Base-by-base conservation (phyloP, 2,797 vertebrate genomes). In the Aselliscus stoliczkanus region DNA sequence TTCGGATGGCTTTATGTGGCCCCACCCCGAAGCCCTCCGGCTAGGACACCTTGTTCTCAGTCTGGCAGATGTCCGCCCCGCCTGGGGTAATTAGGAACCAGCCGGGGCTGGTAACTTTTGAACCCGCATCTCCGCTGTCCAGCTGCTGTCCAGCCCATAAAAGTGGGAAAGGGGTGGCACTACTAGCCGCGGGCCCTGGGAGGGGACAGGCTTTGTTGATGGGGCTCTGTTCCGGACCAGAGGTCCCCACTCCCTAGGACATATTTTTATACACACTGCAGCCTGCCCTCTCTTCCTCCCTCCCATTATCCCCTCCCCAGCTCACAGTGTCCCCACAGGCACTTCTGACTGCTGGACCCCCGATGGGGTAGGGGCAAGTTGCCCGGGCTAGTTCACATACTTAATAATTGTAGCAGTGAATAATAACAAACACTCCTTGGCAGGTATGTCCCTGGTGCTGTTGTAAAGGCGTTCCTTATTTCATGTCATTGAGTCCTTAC, bases 121-220 rank as follows among this genome's bases (percentile, higher is more conserved):
- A 89, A 88, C 92, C 80, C 1, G 13, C 3, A 27, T 23, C 77
- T 96, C 77, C 88, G 76, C 96, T 84, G 90, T 91, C 96, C 97
- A 97, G 97, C 97, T 98, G 97, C 97, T 5, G 64, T 79, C 58
- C 88, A 92, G 92, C 72, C 91, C 65, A 83, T 97, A 96, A 97
- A 97, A 84, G 17, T 50, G 80, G 91, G 73, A 0, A 20, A 88
- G 31, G 52, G 69, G 39, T 27, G 56, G 64, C 7, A 29, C 2
- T 11, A 5, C 14, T 69, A 60, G 73, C 34, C 81, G 64, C 4
- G 0, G 86, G 88, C n/a, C 50, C 65, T 17, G 7, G 54, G 58
- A 84, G 31, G 20, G 27, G 37, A 75, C 44, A 58, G 80, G 65
- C 80, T 75, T 29, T 11, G 25, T 6, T 44, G 87, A 88, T 31